Evolutionary conservation across 2,113 vertebrate genomes (phyloP), one percentile per base, ranked within the genome.

Genomic region (Limanda limanda): DNA sequence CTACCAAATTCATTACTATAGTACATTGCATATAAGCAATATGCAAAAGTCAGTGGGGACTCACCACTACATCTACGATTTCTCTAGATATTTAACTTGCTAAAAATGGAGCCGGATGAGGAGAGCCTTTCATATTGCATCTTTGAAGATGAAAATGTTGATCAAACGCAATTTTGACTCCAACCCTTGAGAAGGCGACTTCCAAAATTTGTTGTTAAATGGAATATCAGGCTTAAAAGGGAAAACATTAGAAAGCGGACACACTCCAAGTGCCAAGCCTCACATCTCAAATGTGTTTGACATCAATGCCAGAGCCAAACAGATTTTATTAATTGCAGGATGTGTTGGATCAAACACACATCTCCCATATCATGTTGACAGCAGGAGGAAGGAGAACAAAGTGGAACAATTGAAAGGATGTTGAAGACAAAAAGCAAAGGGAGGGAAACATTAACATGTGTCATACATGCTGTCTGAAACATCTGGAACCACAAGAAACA

Each of bases 271-370:
- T 42, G 71, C 45, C 21, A 4, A 55, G n/a, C 25, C 64, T 68
- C 35, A 78, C 54, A 58, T 58, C 67, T 55, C 56, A 68, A 71
- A 82, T 71, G 47, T 81, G 68, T 73, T 78, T 74, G 62, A 86
- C 75, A 83, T 71, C 68, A 61, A 14, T 1, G 3, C 40, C 55
- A 25, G 56, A 82, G 59, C 72, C 68, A 63, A 64, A 74, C 74
- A 79, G 57, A 62, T 64, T 67, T 70, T 56, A 65, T 54, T 60
- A 66, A 71, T 68, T 23, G 40, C 61, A 62, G 37, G 11, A 56
- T 68, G 51, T 62, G 69, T 69, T 78, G 77, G 82, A 52, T 79
- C 52, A 71, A 79, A 72, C 79, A 80, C 61, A 72, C 69, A 63
- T 78, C 61, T 17, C 52, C 61, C 55, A 25, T 66, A 51, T 76